Base-by-base conservation (phyloP, 2,888 invertebrate genomes). In the Hypsopygia costalis region DNA sequence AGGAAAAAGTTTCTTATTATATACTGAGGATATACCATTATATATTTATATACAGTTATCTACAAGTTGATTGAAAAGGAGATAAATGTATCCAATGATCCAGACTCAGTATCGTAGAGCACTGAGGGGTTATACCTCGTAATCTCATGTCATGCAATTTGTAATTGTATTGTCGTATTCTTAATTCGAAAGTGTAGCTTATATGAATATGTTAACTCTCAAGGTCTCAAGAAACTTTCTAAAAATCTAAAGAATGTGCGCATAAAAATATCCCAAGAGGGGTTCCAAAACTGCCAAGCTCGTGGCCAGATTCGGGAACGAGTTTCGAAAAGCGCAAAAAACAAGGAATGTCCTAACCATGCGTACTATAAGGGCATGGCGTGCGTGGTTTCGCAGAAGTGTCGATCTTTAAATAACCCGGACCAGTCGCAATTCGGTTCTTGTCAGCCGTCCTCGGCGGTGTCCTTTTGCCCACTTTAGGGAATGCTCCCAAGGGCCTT, bases 341-440 rank as follows among this genome's bases (percentile, higher is more conserved):
- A 62, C 58, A 47, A 52, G 62, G 69, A 60, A 65, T 64, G 62
- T 62, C 64, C 62, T 69, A 69, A 71, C 69, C 69, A 75, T 63
- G 58, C 58, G 63, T 76, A 75, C 79, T 79, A 71, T 75, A 72
- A 67, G 62, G 52, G 59, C 62, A 69, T 77, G 56, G 70, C 70
- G 75, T 75, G 81, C 75, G 78, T 81, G 76, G 56, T 69, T 85
- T 85, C 81, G 67, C 60, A 63, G 83, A 83, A 82, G 47, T 53
- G 56, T 49, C 61, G 57, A 69, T 66, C n/a, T 6, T 25, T 75
- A 81, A 81, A 82, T 81, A 81, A 73, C 71, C 65, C 58, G 58
- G 65, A 65, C 62, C 65, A 70, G 72, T 65, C 61, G 67, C n/a
- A n/a, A n/a, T n/a, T n/a, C n/a, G 63, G 62, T 78, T 78, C 76